Evolutionary conservation across 1,140 invertebrate genomes (phyloP).

Genomic region (Drosophila rufa): DNA sequence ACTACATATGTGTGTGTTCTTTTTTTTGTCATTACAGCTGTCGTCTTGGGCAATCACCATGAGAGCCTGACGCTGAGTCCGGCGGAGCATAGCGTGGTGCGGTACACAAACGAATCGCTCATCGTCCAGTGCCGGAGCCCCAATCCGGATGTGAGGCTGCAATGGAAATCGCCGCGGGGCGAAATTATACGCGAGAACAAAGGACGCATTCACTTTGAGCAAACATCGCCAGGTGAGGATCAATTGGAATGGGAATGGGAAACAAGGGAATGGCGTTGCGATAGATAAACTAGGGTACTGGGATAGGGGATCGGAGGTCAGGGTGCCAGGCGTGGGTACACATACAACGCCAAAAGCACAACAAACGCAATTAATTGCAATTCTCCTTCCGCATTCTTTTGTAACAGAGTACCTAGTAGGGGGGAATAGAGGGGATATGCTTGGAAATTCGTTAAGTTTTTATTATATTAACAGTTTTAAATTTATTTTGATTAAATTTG

Average conservation of each 20-base stretch:
- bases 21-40: slow-evolving; percentile 48
- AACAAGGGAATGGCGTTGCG: slow-evolving; percentile 3
- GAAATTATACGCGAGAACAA: slow-evolving; percentile 78
- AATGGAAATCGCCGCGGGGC: slow-evolving; percentile 84
- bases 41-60: slow-evolving; percentile 67
- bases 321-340: neutral
- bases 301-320: slow-evolving; percentile 1
- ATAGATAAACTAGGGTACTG: slow-evolving; percentile 15
- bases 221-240: slow-evolving; percentile 61
- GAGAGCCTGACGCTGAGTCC: slow-evolving; percentile 74
- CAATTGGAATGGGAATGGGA: slow-evolving; percentile 1
- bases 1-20: neutral
- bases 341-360: slow-evolving; percentile 49
- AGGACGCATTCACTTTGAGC: slow-evolving; percentile 85
- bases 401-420: slow-evolving; percentile 1
- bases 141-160: slow-evolving; percentile 66
- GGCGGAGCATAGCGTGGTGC: slow-evolving; percentile 78
- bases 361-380: slow-evolving; percentile 80
- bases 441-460: neutral
- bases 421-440: neutral
- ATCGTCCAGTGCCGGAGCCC: slow-evolving; percentile 83
- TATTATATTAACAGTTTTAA: too few species aligned
- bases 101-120: slow-evolving; percentile 84
- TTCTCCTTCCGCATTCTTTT: slow-evolving; percentile 39
- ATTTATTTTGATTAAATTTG: too few species aligned